Conservation (phyloP, 2,797 vertebrate species). For the Pantherophis vulpinus region DNA sequence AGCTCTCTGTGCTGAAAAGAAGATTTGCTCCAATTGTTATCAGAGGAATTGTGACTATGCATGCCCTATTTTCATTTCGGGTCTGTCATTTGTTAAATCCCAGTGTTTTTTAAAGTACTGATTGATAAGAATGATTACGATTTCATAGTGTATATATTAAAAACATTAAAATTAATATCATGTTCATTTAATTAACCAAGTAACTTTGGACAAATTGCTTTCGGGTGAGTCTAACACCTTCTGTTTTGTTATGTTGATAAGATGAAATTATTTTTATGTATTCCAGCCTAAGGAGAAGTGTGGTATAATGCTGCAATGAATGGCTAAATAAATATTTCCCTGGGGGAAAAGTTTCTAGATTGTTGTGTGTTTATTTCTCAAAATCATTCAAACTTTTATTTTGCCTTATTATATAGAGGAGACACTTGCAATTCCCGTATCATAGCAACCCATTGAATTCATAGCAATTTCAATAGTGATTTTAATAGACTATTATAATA, state of each 20-base stretch:
- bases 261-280: neutral
- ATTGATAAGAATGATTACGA: neutral
- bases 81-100: neutral
- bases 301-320: neutral
- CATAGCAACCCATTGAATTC: neutral
- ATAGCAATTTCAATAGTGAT: neutral
- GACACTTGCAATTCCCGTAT: neutral
- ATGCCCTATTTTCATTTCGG: neutral
- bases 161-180: neutral
- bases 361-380: neutral
- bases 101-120: neutral
- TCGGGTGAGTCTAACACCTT: neutral
- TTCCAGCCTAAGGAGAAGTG: neutral
- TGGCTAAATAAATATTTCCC: neutral
- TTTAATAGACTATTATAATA: neutral
- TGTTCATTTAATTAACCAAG: neutral
- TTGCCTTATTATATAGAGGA: neutral
- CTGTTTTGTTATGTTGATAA: neutral
- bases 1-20: neutral
- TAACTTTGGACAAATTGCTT: neutral
- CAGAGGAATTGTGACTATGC: neutral
- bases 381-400: neutral
- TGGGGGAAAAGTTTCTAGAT: neutral
- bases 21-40: neutral
- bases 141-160: neutral